phyloP scores from a whole-genome alignment of 2,113 vertebrate species.

The Perognathus longimembris region DNA sequence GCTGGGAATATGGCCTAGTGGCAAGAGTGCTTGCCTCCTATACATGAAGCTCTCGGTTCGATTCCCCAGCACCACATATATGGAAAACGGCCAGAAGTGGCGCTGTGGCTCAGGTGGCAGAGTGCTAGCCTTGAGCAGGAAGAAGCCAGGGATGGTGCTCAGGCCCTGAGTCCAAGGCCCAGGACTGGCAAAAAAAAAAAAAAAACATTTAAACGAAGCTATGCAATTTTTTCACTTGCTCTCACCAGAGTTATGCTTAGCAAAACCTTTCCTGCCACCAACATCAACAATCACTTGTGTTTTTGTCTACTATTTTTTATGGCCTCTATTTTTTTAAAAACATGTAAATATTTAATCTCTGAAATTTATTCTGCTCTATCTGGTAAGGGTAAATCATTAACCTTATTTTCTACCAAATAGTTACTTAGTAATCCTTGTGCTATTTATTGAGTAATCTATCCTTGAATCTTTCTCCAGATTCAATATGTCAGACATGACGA shows the following conservation, averaged over 20 bases:
- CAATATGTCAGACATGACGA: not conserved
- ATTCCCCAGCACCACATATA: too few species aligned
- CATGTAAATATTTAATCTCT: conserved; percentile 76
- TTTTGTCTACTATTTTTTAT: conserved; percentile 43
- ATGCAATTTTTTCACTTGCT: not conserved
- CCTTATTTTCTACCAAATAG: conserved; percentile 58
- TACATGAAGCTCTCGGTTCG: too few species aligned
- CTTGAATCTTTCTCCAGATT: not conserved
- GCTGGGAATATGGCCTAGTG: too few species aligned
- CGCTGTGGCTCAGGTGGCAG: too few species aligned
- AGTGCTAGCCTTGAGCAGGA: too few species aligned
- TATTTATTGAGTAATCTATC: conserved; percentile 15
- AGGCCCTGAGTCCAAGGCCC: too few species aligned
- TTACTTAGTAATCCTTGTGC: conserved; percentile 48
- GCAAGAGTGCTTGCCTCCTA: too few species aligned
- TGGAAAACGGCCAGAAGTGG: too few species aligned
- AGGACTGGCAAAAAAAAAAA: too few species aligned
- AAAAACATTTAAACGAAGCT: not conserved
- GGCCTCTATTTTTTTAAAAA: not conserved
- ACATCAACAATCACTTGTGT: conserved; percentile 33
- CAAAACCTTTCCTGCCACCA: not conserved
- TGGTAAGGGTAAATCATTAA: conserved; percentile 65
- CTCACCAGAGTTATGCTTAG: not conserved
- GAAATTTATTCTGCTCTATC: conserved; percentile 61
- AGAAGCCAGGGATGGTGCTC: too few species aligned